These are phyloP conservation scores for Cephalopholis sonnerati DNA, from an alignment of 2,113 vertebrate species.

Conservation along the genomic window DNA sequence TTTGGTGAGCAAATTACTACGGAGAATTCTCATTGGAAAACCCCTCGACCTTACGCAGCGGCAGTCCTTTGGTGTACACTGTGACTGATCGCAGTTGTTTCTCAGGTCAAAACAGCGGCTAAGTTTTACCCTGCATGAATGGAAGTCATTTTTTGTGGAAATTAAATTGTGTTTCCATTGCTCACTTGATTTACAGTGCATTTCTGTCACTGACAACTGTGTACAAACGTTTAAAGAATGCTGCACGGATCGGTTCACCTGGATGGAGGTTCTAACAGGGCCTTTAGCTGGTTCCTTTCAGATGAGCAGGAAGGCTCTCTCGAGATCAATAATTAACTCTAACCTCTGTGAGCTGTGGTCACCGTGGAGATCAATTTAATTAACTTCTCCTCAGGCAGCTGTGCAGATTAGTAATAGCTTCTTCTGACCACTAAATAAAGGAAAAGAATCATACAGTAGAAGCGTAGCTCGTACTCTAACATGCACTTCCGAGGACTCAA, in stretches of 20 bases:
- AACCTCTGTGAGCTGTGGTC: constrained; percentile 30
- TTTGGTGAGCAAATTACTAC: constrained; percentile 16
- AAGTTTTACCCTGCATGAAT: neutral
- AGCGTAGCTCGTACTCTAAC: neutral
- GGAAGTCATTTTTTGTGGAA: constrained; percentile 2
- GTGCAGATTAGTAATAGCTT: constrained; percentile 34
- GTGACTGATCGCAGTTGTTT: constrained; percentile 9
- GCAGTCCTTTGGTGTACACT: neutral
- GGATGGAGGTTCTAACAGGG: neutral
- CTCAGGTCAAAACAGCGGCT: constrained; percentile 12
- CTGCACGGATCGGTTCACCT: constrained; percentile 17
- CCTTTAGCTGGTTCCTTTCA: neutral
- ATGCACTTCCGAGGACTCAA: neutral
- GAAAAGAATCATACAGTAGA: neutral
- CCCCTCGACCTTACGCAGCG: constrained; percentile 9
- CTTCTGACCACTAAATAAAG: neutral
- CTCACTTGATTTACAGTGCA: constrained; percentile 12
- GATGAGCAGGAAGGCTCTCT: constrained; percentile 20
- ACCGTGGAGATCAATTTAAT: constrained; percentile 34
- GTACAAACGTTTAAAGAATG: constrained; percentile 9
- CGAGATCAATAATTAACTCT: constrained; percentile 57
- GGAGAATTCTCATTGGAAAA: constrained; percentile 33
- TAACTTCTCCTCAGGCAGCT: constrained; percentile 13
- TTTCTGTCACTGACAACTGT: constrained; percentile 3
- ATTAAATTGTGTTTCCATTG: constrained; percentile 14